phyloP scores from a whole-genome alignment of 2,797 vertebrate species.

The Cossypha polioptera region DNA sequence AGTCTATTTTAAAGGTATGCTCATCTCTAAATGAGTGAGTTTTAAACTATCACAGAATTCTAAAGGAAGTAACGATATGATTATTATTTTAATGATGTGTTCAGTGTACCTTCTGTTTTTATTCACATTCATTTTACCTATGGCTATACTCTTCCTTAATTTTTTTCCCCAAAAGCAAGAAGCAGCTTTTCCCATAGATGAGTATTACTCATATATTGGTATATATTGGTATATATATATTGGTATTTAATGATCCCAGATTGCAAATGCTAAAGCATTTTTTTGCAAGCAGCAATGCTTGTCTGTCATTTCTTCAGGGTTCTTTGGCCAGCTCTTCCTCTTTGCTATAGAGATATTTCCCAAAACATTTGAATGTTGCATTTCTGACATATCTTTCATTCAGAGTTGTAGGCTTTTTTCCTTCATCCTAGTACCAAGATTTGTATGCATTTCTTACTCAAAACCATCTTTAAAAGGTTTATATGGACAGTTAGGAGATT shows the following conservation, averaged over 20 bases:
- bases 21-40: constrained; percentile 24
- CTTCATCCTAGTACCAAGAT: not conserved
- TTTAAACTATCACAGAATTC: constrained; percentile 48
- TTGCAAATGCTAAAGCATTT: constrained; percentile 52
- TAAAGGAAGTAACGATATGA: constrained; percentile 36
- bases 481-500: not conserved
- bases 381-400: not conserved
- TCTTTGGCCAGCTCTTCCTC: constrained; percentile 5
- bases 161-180: constrained; percentile 54
- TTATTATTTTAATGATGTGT: constrained; percentile 56
- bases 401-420: rapidly evolving
- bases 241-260: constrained; percentile 66
- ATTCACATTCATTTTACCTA: constrained; percentile 43
- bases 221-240: not conserved
- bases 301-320: not conserved
- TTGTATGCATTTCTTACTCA: not conserved
- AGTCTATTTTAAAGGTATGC: not conserved
- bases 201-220: not conserved
- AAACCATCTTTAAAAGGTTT: not conserved
- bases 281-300: constrained; percentile 56
- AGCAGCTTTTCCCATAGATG: constrained; percentile 72
- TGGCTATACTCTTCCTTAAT: constrained; percentile 34
- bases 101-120: constrained; percentile 62
- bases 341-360: not conserved
- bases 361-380: not conserved